Percentiles rank a stretch among this genome's conserved stretches.
phyloP scores from a whole-genome alignment of 2,113 vertebrate species.

The Polyodon spathula region DNA sequence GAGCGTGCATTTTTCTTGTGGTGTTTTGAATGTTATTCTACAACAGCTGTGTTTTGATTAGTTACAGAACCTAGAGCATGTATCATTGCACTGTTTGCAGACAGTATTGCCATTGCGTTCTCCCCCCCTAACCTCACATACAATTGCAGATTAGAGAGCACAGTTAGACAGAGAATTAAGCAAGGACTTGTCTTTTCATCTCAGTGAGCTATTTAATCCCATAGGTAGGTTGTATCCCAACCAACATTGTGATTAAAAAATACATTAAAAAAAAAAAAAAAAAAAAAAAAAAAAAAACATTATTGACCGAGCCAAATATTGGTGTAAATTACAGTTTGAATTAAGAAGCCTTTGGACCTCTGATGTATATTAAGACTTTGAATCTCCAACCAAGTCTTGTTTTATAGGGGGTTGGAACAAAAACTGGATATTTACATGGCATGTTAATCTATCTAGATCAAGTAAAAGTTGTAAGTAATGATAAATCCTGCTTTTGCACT shows the following conservation, averaged over 20 bases:
- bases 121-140: constrained; percentile 11
- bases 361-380: no score
- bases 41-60: constrained; percentile 21
- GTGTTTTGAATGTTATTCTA: background rate
- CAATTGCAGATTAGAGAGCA: constrained; percentile 32
- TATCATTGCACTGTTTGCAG: background rate
- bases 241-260: background rate
- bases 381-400: background rate
- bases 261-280: no score
- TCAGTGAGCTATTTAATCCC: constrained; percentile 7
- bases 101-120: constrained; percentile 24
- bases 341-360: no score
- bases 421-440: constrained; percentile 34
- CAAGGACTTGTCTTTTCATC: constrained; percentile 24
- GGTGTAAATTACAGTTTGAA: no score
- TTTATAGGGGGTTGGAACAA: no score
- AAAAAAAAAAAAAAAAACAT: no score
- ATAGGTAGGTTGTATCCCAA: background rate
- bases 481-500: constrained; percentile 46
- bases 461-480: constrained; percentile 57
- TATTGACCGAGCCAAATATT: no score
- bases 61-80: constrained; percentile 17
- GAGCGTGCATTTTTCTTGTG: no score
- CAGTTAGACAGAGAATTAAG: constrained; percentile 31
- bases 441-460: constrained; percentile 72